phyloP scores from a whole-genome alignment of 1,140 invertebrate species.

The Augochlora pura region DNA sequence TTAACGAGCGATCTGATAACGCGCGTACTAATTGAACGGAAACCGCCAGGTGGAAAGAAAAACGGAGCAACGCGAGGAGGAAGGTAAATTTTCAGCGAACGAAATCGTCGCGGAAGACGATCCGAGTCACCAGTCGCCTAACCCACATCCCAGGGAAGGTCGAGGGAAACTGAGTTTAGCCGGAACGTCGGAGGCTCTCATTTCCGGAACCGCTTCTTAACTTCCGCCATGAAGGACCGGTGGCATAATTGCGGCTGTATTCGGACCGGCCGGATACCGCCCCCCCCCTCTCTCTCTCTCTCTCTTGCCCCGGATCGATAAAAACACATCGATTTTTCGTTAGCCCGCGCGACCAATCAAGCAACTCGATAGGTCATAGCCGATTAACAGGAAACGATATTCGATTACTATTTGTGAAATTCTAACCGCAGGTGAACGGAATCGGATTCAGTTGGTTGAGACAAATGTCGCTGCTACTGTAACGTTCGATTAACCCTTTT shows the following conservation, averaged over 20 bases:
- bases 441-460: no score
- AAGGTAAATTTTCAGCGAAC: neutral
- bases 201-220: constrained; percentile 76
- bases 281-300: no score
- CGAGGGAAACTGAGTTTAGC: constrained; percentile 71
- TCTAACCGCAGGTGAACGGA: no score
- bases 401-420: no score
- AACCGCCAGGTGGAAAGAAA: neutral
- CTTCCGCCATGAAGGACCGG: constrained; percentile 72
- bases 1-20: no score
- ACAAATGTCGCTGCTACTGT: no score
- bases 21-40: neutral
- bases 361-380: neutral
- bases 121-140: constrained; percentile 10
- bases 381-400: no score
- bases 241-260: constrained; percentile 60
- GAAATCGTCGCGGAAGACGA: neutral
- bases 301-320: constrained; percentile 27
- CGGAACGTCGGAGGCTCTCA: constrained; percentile 72
- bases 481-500: no score
- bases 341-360: neutral
- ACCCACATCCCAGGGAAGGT: constrained; percentile 52
- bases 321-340: constrained; percentile 1
- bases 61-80: neutral
- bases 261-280: constrained; percentile 18